Percentiles rank a stretch among this genome's conserved stretches.
Evolutionary conservation across 2,113 vertebrate genomes (phyloP).

Genomic region (Solenodon paradoxus): DNA sequence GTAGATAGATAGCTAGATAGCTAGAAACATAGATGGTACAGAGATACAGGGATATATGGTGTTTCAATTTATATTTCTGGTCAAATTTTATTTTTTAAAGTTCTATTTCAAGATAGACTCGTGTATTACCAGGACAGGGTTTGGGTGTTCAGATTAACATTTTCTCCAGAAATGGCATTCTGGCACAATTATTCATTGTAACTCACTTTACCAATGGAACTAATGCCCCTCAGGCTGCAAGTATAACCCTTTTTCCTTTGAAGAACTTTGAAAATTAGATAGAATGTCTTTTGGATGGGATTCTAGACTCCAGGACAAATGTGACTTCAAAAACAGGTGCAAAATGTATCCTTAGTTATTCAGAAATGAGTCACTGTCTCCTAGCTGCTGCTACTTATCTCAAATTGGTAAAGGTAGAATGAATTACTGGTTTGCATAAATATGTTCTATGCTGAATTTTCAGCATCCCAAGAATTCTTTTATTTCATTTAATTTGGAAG

Average conservation of each 20-base stretch:
- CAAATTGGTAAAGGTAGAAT: background rate
- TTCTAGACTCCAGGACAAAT: background rate
- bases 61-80: background rate
- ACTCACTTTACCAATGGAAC: background rate
- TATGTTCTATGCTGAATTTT: background rate
- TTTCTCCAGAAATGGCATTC: background rate
- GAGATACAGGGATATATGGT: too few species aligned
- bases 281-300: background rate
- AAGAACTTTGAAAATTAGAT: constrained; percentile 27
- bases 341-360: constrained; percentile 30
- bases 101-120: background rate
- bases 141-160: background rate
- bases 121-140: background rate
- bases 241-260: background rate
- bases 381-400: background rate
- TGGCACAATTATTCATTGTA: rapidly evolving
- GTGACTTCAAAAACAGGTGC: background rate
- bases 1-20: background rate
- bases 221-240: background rate
- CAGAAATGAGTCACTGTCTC: constrained; percentile 38
- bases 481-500: background rate
- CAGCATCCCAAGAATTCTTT: background rate
- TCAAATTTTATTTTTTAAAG: background rate
- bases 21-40: background rate
- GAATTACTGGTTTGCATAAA: constrained; percentile 7